Base-by-base conservation (phyloP, 2,888 invertebrate species). In the Zeuzera pyrina region DNA sequence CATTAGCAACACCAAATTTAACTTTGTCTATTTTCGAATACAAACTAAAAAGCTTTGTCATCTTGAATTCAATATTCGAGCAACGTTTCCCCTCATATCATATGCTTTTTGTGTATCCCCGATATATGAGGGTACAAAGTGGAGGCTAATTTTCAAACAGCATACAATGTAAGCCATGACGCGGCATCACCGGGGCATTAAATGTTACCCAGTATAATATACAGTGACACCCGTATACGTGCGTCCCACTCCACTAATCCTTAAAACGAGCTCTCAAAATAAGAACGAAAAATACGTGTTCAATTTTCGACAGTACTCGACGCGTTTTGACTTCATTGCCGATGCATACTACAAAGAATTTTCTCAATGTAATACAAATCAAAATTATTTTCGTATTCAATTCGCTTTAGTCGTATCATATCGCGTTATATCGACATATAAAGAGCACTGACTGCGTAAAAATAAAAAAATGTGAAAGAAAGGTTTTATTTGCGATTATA, bases 231-330 rank as follows among this genome's bases (percentile, higher is more conserved):
- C 5, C 19, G 12, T 28, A 38, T 41, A 45, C 44, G 41, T 45
- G 42, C 38, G 35, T 41, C 35, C 33, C 35, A 35, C 37, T 38
- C 27, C 29, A 39, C 39, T 49, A 46, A 52, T 52, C 45, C 43
- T 36, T 34, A 33, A 36, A 41, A 45, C 31, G 23, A 19, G 35
- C 32, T 28, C 26, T 12, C 15, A 26, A 36, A 29, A 39, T 31
- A 19, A 30, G 30, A 12, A 12, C 30, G 27, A 32, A 40, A 48
- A 40, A 42, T 38, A 41, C 36, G 29, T 12, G 5, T 22, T 25
- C 28, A 26, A 39, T 42, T 41, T 38, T 35, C 27, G 16, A 33
- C 33, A 15, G 14, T n/a, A n/a, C 23, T 19, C 26, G 21, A 28
- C 28, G 36, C 33, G 33, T 15, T 13, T 13, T 12, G 33, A 28